Evolutionary conservation across 2,113 vertebrate genomes (phyloP).

Genomic region (Cynoglossus semilaevis): DNA sequence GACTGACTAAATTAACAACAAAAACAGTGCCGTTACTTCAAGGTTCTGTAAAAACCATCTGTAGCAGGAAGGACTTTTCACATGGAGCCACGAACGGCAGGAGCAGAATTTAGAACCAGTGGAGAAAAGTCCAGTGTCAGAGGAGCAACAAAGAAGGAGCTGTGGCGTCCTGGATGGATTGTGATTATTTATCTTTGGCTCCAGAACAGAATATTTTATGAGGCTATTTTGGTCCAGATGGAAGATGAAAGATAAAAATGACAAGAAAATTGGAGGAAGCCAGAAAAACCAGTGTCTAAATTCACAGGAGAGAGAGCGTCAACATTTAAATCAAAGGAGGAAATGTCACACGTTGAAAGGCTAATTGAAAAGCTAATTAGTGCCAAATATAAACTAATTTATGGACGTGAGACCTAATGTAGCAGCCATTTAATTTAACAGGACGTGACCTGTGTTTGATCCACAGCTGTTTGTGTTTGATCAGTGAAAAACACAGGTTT

Average conservation of each 20-base stretch:
- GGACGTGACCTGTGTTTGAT: no score
- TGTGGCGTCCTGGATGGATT: constrained; percentile 32
- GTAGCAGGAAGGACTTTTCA: constrained; percentile 35
- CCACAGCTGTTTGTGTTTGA: no score
- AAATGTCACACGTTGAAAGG: no score
- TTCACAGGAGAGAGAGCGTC: background rate
- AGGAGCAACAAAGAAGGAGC: constrained; percentile 19
- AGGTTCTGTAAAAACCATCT: no score
- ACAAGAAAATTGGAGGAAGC: background rate
- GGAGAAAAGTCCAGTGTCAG: background rate
- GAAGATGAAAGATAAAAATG: constrained; percentile 16
- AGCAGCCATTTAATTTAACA: no score
- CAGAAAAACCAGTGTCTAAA: background rate
- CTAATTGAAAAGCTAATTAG: no score
- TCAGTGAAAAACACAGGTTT: no score
- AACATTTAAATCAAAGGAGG: background rate
- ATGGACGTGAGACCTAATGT: no score
- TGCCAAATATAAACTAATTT: no score
- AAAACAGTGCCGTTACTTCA: no score
- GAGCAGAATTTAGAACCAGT: constrained; percentile 42
- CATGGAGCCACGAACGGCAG: constrained; percentile 27
- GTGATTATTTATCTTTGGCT: constrained; percentile 14
- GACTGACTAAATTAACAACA: no score
- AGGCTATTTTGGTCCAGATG: constrained; percentile 19
- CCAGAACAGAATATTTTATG: constrained; percentile 27